A percentile compares a stretch with the other conserved stretches of the same genome.
phyloP scores from a whole-genome alignment of 92 coral and sea anemone species.

The Porites evermanni region DNA sequence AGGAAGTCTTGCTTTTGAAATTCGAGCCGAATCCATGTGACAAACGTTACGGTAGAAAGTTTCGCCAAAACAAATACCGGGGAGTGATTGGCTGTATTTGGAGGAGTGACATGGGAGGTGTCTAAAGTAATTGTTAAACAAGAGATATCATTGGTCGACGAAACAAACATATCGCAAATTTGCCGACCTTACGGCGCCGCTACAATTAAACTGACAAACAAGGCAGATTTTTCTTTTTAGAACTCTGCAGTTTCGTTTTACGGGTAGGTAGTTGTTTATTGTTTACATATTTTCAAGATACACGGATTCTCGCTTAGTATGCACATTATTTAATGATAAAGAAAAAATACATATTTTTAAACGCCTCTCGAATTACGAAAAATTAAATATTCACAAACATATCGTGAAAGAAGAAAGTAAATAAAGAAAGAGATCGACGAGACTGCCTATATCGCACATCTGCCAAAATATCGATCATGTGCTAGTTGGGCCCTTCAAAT shows the following conservation, averaged over 20 bases:
- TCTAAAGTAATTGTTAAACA: slow-evolving; percentile 21
- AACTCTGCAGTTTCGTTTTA: slow-evolving; percentile 14
- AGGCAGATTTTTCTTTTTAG: slow-evolving; percentile 15
- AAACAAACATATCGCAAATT: slow-evolving; percentile 51
- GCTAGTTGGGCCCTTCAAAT: not conserved
- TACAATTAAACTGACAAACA: slow-evolving; percentile 40
- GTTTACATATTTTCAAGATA: not conserved
- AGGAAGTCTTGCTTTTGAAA: slow-evolving; percentile 33
- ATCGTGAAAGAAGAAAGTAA: not conserved
- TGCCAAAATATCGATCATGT: not conserved
- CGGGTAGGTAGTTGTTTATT: not conserved
- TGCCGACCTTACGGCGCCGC: slow-evolving; percentile 63
- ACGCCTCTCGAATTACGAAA: not conserved
- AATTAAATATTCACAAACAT: not conserved
- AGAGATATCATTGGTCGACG: slow-evolving; percentile 45
- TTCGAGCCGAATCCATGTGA: slow-evolving; percentile 40
- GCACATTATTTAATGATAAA: no score
- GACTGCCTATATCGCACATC: slow-evolving; percentile 5
- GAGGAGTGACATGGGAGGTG: slow-evolving; percentile 26
- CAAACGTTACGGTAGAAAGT: slow-evolving; percentile 11
- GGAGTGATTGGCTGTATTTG: slow-evolving; percentile 27
- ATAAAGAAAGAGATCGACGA: not conserved
- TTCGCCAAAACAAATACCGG: not conserved
- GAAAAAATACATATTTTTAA: not conserved
- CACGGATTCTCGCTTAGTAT: not conserved